These are phyloP conservation scores for Pocillopora damicornis DNA, from an alignment of 64 coral and sea anemone species.

Conservation along the genomic window DNA sequence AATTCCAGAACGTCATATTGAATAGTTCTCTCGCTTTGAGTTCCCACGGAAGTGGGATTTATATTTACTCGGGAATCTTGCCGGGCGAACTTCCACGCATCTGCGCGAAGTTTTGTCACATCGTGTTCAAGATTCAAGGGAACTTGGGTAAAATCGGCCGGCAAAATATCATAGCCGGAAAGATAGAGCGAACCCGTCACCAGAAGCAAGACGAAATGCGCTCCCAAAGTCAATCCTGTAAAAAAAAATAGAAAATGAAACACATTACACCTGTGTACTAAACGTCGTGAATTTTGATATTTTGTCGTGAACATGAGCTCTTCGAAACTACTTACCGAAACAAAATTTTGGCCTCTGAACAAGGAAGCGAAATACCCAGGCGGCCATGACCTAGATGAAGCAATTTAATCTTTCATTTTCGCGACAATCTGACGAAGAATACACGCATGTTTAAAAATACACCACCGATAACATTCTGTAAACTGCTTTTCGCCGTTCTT, in stretches of 20 bases:
- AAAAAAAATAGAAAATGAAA: conserved; percentile 6
- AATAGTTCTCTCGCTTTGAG: conserved; percentile 67
- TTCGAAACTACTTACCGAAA: conserved; percentile 42
- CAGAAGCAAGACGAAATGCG: conserved; percentile 42
- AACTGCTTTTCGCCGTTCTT: conserved; percentile 9
- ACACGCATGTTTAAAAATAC: not conserved
- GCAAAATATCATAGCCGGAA: conserved; percentile 83
- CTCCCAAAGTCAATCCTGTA: conserved; percentile 40
- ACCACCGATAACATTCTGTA: not conserved
- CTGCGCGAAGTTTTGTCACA: conserved; percentile 78
- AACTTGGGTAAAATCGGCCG: conserved; percentile 87
- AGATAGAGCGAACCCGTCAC: conserved; percentile 52
- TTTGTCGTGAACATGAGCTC: not conserved
- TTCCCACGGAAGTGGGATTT: conserved; percentile 66
- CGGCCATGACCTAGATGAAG: conserved; percentile 11
- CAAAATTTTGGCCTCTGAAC: conserved; percentile 52
- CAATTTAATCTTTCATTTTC: not conserved
- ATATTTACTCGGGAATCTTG: conserved; percentile 68
- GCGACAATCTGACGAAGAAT: not conserved
- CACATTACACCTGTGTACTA: not conserved
- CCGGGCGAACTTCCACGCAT: conserved; percentile 89
- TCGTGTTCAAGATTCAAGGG: conserved; percentile 88
- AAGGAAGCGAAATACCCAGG: conserved; percentile 42
- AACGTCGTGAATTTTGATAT: not conserved
- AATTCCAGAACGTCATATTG: conserved; percentile 73